A percentile compares a stretch with the other conserved stretches of the same genome.
Evolutionary conservation across 2,888 invertebrate species (phyloP).

Genomic region (Acronicta psi): DNA sequence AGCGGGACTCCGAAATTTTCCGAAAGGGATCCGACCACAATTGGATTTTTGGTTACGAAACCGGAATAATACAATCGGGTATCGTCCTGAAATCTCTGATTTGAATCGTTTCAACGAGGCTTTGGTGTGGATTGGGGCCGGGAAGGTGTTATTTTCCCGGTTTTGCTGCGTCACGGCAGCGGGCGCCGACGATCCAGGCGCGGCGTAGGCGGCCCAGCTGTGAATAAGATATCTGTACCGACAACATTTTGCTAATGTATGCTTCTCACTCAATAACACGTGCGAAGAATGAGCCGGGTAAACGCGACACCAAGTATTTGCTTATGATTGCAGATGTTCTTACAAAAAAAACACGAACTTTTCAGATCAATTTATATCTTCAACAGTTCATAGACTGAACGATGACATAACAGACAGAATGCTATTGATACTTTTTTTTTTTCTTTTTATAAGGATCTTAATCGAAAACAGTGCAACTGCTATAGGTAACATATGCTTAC

Average conservation of each 20-base stretch:
- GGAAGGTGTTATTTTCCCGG: conserved; percentile 77
- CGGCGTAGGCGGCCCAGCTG: conserved; percentile 36
- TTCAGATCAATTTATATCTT: too few relatives aligned
- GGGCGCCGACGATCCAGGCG: conserved; percentile 28
- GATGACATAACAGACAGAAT: too few relatives aligned
- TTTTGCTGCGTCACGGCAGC: conserved; percentile 74
- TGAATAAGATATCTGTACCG: conserved; percentile 59
- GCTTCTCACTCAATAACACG: conserved; percentile 41
- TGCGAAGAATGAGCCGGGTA: conserved; percentile 16
- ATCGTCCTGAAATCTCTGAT: conserved; percentile 88
- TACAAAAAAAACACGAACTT: not conserved
- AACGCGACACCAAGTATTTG: conserved; percentile 28
- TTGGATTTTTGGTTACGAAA: conserved; percentile 88
- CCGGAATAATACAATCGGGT: conserved; percentile 88
- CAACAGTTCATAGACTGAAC: too few relatives aligned
- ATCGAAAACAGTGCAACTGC: too few relatives aligned
- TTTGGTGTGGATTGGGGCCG: conserved; percentile 82
- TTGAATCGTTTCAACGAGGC: conserved; percentile 86
- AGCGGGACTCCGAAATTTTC: conserved; percentile 82
- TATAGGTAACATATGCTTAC: too few relatives aligned
- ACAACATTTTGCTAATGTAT: conserved; percentile 47
- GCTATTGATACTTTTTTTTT: too few relatives aligned
- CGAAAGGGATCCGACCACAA: conserved; percentile 85
- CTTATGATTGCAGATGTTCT: not conserved
- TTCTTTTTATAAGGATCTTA: too few relatives aligned